Evolutionary conservation across 2,797 vertebrate species (phyloP), one percentile per base, ranked within the genome.

Genomic region (Numenius phaeopus): DNA sequence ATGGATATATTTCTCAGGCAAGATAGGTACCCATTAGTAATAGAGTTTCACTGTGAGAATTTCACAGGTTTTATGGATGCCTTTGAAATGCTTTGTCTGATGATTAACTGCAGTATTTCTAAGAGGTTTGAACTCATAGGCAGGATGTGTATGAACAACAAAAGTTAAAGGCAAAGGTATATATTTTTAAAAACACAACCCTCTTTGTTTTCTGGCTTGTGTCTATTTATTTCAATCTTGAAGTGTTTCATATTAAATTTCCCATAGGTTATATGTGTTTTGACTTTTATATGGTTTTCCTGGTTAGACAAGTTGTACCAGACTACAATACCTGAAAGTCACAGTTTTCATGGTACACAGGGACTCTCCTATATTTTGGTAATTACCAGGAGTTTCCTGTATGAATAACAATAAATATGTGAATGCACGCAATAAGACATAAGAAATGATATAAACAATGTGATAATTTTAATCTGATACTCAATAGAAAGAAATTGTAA

Each of bases 61-160:
- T 82, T 58, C 75, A 61, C 11, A 66, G 34, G 20, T 80, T 66
- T 61, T 83, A 54, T 0, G 0, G 4, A 6, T 49, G 4, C 5
- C 49, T 89, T 84, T 67, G 37, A 75, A 83, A 89, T 66, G 4
- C 3, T 70, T 34, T 59, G 13, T 47, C n/a, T 47, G 39, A 14
- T 54, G 26, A 82, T 61, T 44, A 79, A 52, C n/a, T 65, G 37
- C 20, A 79, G 10, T 13, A 11, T 72, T 97, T 82, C 29, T 87
- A 65, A 76, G 30, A 93, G 47, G 26, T 86, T 37, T 89, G 7
- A 58, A 61, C 27, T 57, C 3, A 3, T 26, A 69, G 10, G 4
- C n/a, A 79, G 23, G 13, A 52, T 72, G 1, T 15, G 1, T 69
- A 52, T 49, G 14, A 84, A 82, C 3, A 71, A 11, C 3, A 82